A percentile compares a stretch with the other conserved stretches of the same genome.
These are phyloP conservation scores for Origma solitaria DNA, from an alignment of 2,113 vertebrate genomes.

Conservation along the genomic window DNA sequence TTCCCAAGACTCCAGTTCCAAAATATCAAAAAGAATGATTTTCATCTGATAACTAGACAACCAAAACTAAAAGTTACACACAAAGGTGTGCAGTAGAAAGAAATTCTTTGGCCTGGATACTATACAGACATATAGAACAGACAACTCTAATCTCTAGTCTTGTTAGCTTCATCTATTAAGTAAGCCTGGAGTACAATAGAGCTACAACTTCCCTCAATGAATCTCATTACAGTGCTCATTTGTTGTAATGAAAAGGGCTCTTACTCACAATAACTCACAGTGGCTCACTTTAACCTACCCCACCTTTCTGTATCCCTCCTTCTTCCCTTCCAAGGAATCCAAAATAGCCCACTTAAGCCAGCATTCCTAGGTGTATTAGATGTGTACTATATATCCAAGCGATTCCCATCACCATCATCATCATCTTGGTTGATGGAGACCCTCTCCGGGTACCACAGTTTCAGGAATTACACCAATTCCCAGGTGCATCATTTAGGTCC, in stretches of 20 bases:
- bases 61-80: not conserved
- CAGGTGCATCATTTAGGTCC: not conserved
- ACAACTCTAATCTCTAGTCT: not conserved
- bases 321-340: not conserved
- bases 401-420: not conserved
- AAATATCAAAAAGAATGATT: not conserved
- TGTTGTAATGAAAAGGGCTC: conserved; percentile 8
- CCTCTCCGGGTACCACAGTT: not conserved
- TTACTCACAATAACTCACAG: not conserved
- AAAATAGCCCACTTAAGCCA: not conserved
- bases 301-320: not conserved
- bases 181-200: conserved; percentile 20
- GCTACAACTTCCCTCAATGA: conserved; percentile 1
- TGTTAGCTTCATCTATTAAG: conserved; percentile 14
- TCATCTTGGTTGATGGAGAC: not conserved
- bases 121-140: not conserved
- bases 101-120: not conserved
- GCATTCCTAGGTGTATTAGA: not conserved
- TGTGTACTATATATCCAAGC: not conserved
- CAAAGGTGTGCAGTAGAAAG: not conserved
- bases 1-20: not conserved
- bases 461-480: not conserved
- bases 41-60: not conserved
- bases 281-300: not conserved
- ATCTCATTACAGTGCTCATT: conserved; percentile 15